Evolutionary conservation across 1,140 invertebrate species (phyloP).

Genomic region (Drosophila ficusphila): DNA sequence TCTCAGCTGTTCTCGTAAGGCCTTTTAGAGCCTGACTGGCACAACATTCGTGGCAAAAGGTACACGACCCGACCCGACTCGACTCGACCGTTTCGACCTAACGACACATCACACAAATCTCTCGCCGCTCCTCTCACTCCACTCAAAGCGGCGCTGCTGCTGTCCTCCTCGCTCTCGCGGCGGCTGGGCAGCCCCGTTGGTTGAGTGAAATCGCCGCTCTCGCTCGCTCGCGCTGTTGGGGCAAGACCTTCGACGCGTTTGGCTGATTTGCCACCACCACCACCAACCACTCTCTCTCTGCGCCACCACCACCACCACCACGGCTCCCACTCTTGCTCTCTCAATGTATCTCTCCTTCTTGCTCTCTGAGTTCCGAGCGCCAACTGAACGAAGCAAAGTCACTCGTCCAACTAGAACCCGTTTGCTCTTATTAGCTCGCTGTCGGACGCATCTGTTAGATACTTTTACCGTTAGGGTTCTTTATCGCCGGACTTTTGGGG

Average conservation of each 20-base stretch:
- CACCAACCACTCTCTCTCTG: conserved; percentile 11
- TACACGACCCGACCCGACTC: conserved; percentile 85
- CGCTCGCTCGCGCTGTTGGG: conserved; percentile 49
- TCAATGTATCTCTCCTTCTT: conserved; percentile 15
- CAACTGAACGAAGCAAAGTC: conserved; percentile 6
- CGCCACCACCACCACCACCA: conserved; percentile 12
- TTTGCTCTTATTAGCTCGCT: conserved; percentile 62
- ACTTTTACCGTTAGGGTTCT: conserved; percentile 67
- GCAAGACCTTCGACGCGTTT: conserved; percentile 83
- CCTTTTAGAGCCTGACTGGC: conserved; percentile 84
- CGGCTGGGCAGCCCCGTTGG: not conserved
- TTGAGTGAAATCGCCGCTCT: conserved; percentile 72
- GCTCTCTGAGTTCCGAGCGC: conserved; percentile 13
- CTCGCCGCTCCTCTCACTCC: conserved; percentile 75
- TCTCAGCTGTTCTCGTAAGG: conserved; percentile 84
- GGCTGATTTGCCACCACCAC: conserved; percentile 72
- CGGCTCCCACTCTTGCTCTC: conserved; percentile 3
- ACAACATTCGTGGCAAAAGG: conserved; percentile 85
- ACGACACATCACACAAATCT: conserved; percentile 84
- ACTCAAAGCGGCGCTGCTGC: conserved; percentile 32
- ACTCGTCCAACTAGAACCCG: conserved; percentile 64
- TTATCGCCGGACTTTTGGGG: conserved; percentile 36
- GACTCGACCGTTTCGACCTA: conserved; percentile 84
- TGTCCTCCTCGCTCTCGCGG: conserved; percentile 31
- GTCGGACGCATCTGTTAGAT: conserved; percentile 65